A percentile compares a stretch with the other conserved stretches of the same genome.
These are phyloP conservation scores for Halcyon senegalensis DNA, from an alignment of 2,113 vertebrate species.

Conservation along the genomic window DNA sequence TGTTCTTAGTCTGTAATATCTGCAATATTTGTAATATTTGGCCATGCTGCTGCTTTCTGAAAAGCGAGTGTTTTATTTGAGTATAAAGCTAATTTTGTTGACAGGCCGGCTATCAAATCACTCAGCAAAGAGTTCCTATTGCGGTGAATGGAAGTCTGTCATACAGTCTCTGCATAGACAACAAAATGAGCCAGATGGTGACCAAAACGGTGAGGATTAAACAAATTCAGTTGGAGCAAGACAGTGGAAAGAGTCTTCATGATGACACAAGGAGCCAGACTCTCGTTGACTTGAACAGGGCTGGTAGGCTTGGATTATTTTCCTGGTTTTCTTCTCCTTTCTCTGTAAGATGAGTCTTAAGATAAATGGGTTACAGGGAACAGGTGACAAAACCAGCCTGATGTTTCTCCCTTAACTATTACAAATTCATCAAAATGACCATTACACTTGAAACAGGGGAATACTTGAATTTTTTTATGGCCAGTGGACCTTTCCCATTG, in stretches of 20 bases:
- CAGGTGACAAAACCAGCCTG: background rate
- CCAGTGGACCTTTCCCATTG: background rate
- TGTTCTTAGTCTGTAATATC: background rate
- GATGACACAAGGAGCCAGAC: conserved; percentile 87
- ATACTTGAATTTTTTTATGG: background rate
- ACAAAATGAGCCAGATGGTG: conserved; percentile 76
- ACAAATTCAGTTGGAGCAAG: conserved; percentile 98
- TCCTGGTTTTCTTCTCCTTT: background rate
- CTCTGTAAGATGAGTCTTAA: background rate
- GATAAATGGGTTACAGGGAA: background rate
- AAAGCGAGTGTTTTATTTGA: conserved; percentile 13
- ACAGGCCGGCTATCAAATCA: conserved; percentile 98
- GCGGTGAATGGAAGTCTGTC: conserved; percentile 85
- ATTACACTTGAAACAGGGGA: background rate
- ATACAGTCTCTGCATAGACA: conserved; percentile 79
- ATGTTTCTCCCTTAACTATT: background rate
- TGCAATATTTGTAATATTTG: background rate
- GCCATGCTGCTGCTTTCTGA: background rate
- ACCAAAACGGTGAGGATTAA: conserved; percentile 85
- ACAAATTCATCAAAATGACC: background rate
- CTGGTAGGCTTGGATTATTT: conserved; percentile 79
- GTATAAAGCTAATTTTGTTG: conserved; percentile 11
- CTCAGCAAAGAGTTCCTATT: conserved; percentile 91
- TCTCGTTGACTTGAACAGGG: conserved; percentile 93
- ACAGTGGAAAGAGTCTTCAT: conserved; percentile 97